These are phyloP conservation scores for Craterocephalus amniculus DNA, from an alignment of 2,797 vertebrate genomes.

Conservation along the genomic window DNA sequence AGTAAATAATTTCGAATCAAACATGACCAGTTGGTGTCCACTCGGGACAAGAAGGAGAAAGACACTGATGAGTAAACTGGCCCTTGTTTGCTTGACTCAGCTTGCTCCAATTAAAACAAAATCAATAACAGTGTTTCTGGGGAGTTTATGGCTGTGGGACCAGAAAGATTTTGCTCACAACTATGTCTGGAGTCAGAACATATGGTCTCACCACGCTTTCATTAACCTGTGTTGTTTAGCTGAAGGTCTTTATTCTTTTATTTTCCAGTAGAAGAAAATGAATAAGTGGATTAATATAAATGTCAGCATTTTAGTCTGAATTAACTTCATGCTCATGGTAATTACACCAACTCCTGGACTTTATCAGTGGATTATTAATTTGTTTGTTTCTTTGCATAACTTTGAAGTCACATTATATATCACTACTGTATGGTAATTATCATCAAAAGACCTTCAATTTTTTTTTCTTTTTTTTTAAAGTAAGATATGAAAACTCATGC, in stretches of 20 bases:
- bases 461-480: not conserved
- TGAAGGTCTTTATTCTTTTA: not conserved
- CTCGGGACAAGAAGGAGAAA: conserved; percentile 37
- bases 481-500: not conserved
- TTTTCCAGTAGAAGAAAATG: conserved; percentile 13
- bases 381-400: not conserved
- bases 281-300: conserved; percentile 18
- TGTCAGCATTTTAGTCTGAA: conserved; percentile 17
- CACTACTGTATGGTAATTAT: not conserved
- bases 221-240: not conserved
- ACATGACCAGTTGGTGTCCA: conserved; percentile 54
- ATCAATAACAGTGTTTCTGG: conserved; percentile 22
- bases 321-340: not conserved
- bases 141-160: conserved; percentile 21
- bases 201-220: not conserved
- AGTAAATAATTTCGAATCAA: conserved; percentile 68
- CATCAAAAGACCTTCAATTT: not conserved
- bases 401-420: not conserved
- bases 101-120: conserved; percentile 58
- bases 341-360: conserved; percentile 16
- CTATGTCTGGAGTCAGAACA: not conserved
- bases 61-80: conserved; percentile 64
- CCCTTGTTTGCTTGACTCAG: conserved; percentile 56
- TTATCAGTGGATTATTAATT: not conserved
- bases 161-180: not conserved